Conservation (phyloP, 2,888 invertebrate species). For the Abscondita cerata region DNA sequence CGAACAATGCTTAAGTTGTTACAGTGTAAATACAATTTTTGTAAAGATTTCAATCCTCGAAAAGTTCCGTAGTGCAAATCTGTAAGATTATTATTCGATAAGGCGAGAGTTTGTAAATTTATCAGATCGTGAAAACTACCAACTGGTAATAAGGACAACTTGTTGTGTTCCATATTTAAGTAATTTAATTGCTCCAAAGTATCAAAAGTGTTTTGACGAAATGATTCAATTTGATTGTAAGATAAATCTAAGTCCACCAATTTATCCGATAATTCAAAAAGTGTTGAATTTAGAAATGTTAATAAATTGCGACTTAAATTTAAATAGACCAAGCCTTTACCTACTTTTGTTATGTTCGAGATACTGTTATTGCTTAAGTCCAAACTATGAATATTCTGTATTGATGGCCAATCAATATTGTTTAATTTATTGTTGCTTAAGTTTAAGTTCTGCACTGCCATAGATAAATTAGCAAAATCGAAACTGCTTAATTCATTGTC, state of each 20-base stretch:
- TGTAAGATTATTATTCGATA: constrained; percentile 9
- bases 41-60: constrained; percentile 3
- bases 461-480: too few species aligned
- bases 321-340: background rate
- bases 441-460: background rate
- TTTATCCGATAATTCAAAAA: background rate
- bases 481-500: too few species aligned
- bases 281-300: background rate
- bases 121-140: constrained; percentile 7
- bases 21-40: background rate
- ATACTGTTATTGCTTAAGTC: constrained; percentile 9
- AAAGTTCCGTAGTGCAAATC: constrained; percentile 18
- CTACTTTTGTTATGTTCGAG: background rate
- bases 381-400: background rate
- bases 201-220: background rate
- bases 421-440: background rate
- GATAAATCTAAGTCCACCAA: constrained; percentile 6
- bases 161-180: constrained; percentile 10
- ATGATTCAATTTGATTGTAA: constrained; percentile 5
- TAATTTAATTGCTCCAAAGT: background rate
- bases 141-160: background rate
- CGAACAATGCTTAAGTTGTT: constrained; percentile 1
- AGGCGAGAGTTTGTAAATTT: background rate
- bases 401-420: constrained; percentile 1
- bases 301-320: constrained; percentile 1